A percentile compares a stretch with the other conserved stretches of the same genome.
Conservation (phyloP, 2,113 vertebrate genomes). For the Prietella phreatophila region DNA sequence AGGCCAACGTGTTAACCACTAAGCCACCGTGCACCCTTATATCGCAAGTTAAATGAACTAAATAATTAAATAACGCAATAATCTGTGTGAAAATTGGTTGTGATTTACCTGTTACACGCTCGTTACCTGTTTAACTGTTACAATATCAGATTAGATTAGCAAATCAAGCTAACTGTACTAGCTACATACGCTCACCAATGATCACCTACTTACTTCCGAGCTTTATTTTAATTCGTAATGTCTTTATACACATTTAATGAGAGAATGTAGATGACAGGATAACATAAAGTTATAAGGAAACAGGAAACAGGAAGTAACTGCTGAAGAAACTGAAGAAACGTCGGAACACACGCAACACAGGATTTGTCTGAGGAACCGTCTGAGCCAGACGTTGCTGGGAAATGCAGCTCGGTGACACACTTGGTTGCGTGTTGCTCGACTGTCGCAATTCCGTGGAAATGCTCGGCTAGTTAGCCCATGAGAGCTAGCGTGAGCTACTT, state of each 20-base stretch:
- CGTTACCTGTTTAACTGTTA: no score
- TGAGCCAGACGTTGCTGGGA: no score
- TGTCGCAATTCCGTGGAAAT: neutral
- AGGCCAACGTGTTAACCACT: no score
- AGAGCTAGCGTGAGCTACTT: neutral
- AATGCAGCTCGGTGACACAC: no score
- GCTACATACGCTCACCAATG: neutral
- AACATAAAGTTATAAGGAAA: neutral
- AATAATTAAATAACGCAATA: neutral
- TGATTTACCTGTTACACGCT: no score
- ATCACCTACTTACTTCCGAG: neutral
- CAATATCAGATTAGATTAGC: no score
- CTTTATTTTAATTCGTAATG: neutral
- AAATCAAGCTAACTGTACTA: no score
- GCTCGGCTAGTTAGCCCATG: neutral
- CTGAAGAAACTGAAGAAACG: neutral
- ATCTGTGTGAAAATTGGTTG: no score
- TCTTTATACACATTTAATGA: neutral
- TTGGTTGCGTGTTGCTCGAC: no score
- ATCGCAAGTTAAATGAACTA: neutral
- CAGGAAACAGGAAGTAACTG: neutral
- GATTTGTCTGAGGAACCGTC: no score
- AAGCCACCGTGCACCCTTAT: no score
- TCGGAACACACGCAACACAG: neutral
- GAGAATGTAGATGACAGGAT: neutral